These are phyloP conservation scores for Lophura swinhoii DNA, from an alignment of 2,797 vertebrate genomes.

Conservation along the genomic window DNA sequence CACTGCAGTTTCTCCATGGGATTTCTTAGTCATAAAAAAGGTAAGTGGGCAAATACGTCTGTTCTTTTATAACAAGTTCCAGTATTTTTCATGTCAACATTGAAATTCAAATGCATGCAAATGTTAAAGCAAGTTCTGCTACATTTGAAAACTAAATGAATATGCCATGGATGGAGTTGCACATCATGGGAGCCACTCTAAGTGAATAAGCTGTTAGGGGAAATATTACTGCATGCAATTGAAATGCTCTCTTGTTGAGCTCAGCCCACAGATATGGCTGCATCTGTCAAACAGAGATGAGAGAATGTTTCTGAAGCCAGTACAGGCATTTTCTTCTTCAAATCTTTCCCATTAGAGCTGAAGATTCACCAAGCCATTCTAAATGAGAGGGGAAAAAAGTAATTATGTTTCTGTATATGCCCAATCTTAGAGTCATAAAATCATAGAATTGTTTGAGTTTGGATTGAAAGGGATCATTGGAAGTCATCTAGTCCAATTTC, in stretches of 20 bases:
- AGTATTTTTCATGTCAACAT: background rate
- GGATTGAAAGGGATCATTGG: no score
- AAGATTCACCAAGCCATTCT: background rate
- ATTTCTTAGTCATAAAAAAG: background rate
- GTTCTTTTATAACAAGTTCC: background rate
- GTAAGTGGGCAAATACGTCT: background rate
- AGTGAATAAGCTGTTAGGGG: background rate
- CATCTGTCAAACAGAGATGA: background rate
- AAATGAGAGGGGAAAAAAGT: rapidly evolving
- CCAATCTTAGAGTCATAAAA: background rate
- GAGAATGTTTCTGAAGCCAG: background rate
- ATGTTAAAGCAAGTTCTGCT: background rate
- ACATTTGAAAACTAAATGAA: background rate
- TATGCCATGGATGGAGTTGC: background rate
- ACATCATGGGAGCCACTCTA: background rate
- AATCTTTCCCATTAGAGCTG: background rate
- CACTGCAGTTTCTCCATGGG: rapidly evolving
- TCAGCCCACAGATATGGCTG: background rate
- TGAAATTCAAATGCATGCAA: slow-evolving; percentile 33
- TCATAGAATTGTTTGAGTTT: no score
- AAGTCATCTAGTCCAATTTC: no score
- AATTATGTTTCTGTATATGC: background rate
- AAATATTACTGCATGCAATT: background rate
- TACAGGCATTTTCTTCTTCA: background rate
- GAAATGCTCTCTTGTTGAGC: background rate